Percentiles rank a stretch among this genome's conserved stretches.
Evolutionary conservation across 1,140 invertebrate species (phyloP).

Genomic region (Panulirus ornatus): DNA sequence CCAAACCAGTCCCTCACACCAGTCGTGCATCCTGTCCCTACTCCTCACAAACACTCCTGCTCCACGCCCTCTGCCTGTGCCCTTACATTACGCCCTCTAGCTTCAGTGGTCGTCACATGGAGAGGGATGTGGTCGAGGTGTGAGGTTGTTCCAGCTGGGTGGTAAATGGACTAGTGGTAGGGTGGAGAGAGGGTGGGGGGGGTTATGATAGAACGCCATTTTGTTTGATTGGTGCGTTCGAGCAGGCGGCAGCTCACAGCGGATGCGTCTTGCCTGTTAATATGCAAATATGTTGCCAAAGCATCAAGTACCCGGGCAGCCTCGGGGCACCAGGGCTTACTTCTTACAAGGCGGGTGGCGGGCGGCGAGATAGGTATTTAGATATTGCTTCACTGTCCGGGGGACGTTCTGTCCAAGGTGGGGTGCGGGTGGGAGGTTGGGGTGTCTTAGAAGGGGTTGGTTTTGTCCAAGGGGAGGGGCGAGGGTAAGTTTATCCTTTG

Average conservation of each 20-base stretch:
- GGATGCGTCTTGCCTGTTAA: conserved; percentile 54
- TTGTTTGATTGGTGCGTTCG: conserved; percentile 59
- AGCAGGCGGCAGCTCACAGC: neutral
- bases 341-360: conserved; percentile 24
- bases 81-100: no score
- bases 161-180: neutral
- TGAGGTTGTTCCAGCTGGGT: neutral
- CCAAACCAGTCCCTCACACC: neutral
- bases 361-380: conserved; percentile 42
- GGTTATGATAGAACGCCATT: conserved; percentile 57
- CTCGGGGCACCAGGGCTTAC: conserved; percentile 19
- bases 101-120: neutral
- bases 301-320: conserved; percentile 46
- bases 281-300: conserved; percentile 66
- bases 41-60: no score
- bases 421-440: neutral
- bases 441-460: no score
- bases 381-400: conserved; percentile 33
- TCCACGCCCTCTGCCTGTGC: no score
- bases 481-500: neutral
- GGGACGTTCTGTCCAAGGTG: neutral
- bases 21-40: no score
- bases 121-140: neutral
- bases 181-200: neutral
- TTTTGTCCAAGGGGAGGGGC: no score